Evolutionary conservation across 1,140 invertebrate genomes (phyloP).

Genomic region (Halesus radiatus): DNA sequence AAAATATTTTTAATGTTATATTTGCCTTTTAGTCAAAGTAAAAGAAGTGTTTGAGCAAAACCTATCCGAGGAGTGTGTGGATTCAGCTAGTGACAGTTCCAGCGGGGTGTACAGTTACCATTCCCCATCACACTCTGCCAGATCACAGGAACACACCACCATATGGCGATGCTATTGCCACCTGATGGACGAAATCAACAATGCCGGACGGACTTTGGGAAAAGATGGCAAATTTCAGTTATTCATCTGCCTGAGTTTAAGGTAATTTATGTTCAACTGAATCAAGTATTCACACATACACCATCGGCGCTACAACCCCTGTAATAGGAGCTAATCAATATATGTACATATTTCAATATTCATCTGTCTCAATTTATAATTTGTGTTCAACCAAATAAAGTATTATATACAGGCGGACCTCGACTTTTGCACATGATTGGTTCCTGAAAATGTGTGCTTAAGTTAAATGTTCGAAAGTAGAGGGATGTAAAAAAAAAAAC

Average conservation of each 20-base stretch:
- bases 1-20: too few species aligned
- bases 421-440: too few species aligned
- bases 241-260: conserved; percentile 91
- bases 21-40: conserved; percentile 78
- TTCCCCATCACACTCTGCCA: conserved; percentile 61
- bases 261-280: conserved; percentile 70
- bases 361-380: too few species aligned
- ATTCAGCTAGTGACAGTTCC: conserved; percentile 54
- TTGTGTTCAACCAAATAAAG: too few species aligned
- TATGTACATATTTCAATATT: too few species aligned
- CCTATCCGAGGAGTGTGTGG: conserved; percentile 72
- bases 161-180: conserved; percentile 84
- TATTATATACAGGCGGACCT: too few species aligned
- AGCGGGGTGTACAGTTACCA: conserved; percentile 55
- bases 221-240: conserved; percentile 99
- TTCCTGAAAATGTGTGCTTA: too few species aligned
- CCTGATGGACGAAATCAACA: conserved; percentile 87
- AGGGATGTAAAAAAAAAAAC: too few species aligned
- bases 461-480: too few species aligned
- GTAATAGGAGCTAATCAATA: too few species aligned
- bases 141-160: conserved; percentile 75
- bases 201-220: conserved; percentile 87
- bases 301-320: too few species aligned
- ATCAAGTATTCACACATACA: neutral
- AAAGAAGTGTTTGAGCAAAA: conserved; percentile 88